A percentile compares a stretch with the other conserved stretches of the same genome.
phyloP scores from a whole-genome alignment of 2,888 invertebrate species.

The Pachymerium ferrugineum region DNA sequence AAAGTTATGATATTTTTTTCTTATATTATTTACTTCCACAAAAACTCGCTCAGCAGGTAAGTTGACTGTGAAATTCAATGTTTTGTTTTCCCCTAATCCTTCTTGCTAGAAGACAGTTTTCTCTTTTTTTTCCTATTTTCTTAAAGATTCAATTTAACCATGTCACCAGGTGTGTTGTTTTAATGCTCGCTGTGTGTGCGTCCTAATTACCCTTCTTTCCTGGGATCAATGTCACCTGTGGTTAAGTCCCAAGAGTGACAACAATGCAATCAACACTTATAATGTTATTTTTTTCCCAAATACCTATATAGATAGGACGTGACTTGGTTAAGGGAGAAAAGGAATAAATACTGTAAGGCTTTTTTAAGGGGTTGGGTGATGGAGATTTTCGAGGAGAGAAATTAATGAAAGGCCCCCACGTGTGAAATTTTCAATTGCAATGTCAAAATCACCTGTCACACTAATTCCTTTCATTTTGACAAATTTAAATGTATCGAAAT shows the following conservation, averaged over 20 bases:
- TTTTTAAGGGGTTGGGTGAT: too few relatives aligned
- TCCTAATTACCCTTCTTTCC: not conserved
- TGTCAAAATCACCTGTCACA: conserved; percentile 7
- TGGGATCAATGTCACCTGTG: conserved; percentile 17
- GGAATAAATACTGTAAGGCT: too few relatives aligned
- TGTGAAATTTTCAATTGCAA: conserved; percentile 16
- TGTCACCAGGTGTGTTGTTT: conserved; percentile 6
- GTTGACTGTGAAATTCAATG: too few relatives aligned
- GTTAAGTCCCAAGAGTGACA: not conserved
- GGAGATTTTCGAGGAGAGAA: too few relatives aligned
- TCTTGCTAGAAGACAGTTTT: too few relatives aligned
- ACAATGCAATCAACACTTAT: conserved; percentile 12
- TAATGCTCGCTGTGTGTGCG: conserved; percentile 12
- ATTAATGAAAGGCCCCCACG: not conserved
- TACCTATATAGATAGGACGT: not conserved
- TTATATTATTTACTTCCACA: too few relatives aligned
- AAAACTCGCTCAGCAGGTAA: too few relatives aligned
- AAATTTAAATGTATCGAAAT: conserved; percentile 19
- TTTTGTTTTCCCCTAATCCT: too few relatives aligned
- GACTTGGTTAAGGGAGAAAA: not conserved
- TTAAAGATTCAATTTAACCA: conserved; percentile 17
- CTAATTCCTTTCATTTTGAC: conserved; percentile 11
- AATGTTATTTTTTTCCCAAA: conserved; percentile 7
- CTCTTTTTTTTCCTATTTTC: too few relatives aligned
- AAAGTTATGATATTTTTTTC: too few relatives aligned